Conservation (phyloP, 23 tunicate genomes). For the Diplosoma virens region DNA sequence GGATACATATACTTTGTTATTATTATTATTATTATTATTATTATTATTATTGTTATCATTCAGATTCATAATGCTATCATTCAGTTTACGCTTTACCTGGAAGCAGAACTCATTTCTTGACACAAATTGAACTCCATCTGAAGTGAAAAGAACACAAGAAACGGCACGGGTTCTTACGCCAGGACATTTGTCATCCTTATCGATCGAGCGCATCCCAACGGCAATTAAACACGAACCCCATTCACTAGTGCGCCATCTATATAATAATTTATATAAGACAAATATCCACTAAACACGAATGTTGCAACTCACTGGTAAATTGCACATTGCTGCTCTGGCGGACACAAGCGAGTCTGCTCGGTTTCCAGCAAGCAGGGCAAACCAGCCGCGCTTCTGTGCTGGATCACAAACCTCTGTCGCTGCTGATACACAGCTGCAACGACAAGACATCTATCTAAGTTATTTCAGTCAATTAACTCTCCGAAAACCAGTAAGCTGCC, state of each 20-base stretch:
- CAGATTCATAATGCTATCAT: too few species aligned
- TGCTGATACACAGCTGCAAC: slow-evolving; percentile 40
- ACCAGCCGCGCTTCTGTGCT: slow-evolving; percentile 50
- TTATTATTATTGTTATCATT: too few species aligned
- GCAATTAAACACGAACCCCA: slow-evolving; percentile 63
- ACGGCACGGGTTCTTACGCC: slow-evolving; percentile 64
- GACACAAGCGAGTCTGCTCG: slow-evolving; percentile 33
- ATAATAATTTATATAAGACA: neutral
- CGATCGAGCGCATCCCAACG: slow-evolving; percentile 22
- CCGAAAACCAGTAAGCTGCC: neutral
- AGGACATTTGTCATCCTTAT: slow-evolving; percentile 33
- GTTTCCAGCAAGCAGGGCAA: slow-evolving; percentile 50
- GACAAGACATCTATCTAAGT: neutral
- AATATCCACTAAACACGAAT: too few species aligned
- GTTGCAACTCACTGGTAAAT: slow-evolving; percentile 40
- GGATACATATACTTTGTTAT: too few species aligned
- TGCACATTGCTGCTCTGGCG: slow-evolving; percentile 39
- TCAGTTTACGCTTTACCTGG: too few species aligned
- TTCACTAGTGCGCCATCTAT: slow-evolving; percentile 62
- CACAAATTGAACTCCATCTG: too few species aligned
- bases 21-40: too few species aligned
- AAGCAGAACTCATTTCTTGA: too few species aligned
- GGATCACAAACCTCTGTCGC: slow-evolving; percentile 56
- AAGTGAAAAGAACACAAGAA: too few species aligned
- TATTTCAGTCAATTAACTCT: neutral